phyloP scores from a whole-genome alignment of 2,113 vertebrate genomes.

The Neomonachus schauinslandi region DNA sequence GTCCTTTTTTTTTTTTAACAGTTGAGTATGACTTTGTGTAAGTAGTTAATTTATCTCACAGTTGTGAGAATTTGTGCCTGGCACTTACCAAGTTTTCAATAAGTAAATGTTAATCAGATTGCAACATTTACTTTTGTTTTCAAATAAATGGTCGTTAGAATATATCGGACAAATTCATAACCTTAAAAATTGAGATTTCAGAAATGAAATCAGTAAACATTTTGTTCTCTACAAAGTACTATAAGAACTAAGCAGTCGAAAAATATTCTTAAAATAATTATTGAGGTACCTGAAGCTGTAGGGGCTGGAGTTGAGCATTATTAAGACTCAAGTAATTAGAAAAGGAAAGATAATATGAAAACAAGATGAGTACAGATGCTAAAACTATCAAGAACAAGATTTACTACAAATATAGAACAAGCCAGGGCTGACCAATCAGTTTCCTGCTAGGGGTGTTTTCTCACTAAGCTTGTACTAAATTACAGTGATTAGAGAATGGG shows the following conservation, averaged over 20 bases:
- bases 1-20: not conserved
- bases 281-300: conserved; percentile 68
- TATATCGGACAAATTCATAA: not conserved
- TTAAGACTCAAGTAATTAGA: conserved; percentile 76
- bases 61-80: not conserved
- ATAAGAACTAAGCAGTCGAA: not conserved
- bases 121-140: not conserved
- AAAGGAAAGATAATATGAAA: conserved; percentile 52
- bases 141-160: not conserved
- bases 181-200: not conserved
- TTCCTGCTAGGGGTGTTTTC: conserved; percentile 11
- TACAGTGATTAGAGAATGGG: not conserved
- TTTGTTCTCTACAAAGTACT: not conserved
- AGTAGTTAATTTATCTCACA: not conserved
- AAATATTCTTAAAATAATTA: not conserved
- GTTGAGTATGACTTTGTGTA: not conserved
- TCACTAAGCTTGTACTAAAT: not conserved
- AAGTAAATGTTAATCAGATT: not conserved
- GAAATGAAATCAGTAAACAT: not conserved
- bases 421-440: not conserved
- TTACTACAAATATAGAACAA: not conserved
- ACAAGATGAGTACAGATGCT: not conserved
- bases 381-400: not conserved
- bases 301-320: conserved; percentile 67
- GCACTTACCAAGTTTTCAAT: not conserved